Conservation (phyloP, 2,888 invertebrate species). For the Julus scandinavius region DNA sequence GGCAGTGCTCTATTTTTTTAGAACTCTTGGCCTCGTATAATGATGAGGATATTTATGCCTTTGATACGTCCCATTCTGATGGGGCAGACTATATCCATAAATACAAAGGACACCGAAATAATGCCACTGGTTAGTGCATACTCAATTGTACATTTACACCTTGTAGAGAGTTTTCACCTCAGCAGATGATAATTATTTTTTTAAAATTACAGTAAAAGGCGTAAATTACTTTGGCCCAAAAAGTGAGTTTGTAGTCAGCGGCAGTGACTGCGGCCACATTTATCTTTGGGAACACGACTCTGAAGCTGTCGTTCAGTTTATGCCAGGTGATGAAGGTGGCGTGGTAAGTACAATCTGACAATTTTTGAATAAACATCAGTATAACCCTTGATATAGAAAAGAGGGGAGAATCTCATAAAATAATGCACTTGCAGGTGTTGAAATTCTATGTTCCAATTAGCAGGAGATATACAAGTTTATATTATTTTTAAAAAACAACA, state of each 20-base stretch:
- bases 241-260: conserved; percentile 90
- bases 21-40: conserved; percentile 94
- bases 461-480: too few relatives aligned
- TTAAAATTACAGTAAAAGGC: conserved; percentile 78
- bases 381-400: too few relatives aligned
- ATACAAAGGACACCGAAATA: conserved; percentile 75
- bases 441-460: too few relatives aligned
- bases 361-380: too few relatives aligned
- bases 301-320: conserved; percentile 89
- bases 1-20: conserved; percentile 55
- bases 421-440: too few relatives aligned
- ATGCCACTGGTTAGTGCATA: conserved; percentile 67
- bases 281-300: conserved; percentile 89
- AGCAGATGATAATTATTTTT: background rate
- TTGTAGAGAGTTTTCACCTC: background rate
- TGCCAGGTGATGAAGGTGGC: conserved; percentile 82
- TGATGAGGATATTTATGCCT: conserved; percentile 91
- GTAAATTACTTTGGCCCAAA: conserved; percentile 93
- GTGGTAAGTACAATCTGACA: conserved; percentile 74
- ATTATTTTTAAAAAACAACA: too few relatives aligned
- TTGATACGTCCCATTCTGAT: conserved; percentile 74
- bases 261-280: conserved; percentile 91
- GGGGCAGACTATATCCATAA: conserved; percentile 70
- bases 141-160: background rate
- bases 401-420: too few relatives aligned